These are phyloP conservation scores for Rousettus madagascariensis DNA, from an alignment of 2,797 vertebrate species.

Conservation along the genomic window DNA sequence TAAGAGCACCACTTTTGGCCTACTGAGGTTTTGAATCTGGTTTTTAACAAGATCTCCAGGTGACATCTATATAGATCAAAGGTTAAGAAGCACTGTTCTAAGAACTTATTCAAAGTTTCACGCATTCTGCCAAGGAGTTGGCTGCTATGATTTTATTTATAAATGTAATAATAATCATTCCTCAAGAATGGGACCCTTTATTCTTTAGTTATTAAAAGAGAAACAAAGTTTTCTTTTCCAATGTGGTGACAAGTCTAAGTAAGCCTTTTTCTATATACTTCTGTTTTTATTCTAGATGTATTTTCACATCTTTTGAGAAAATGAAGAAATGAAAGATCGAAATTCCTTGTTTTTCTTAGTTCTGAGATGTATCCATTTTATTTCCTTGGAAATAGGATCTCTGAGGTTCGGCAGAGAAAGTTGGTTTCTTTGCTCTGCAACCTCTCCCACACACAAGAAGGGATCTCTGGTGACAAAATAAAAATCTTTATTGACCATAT, in stretches of 20 bases:
- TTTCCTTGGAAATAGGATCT: slow-evolving; percentile 24
- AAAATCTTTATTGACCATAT: neutral
- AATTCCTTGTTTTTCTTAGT: neutral
- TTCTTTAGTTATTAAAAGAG: neutral
- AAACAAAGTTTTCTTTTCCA: neutral
- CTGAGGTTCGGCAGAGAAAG: slow-evolving; percentile 12
- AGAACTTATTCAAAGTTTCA: neutral
- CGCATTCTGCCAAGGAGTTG: neutral
- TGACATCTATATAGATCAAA: neutral
- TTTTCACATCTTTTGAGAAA: neutral
- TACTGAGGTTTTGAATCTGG: neutral
- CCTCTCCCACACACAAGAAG: neutral
- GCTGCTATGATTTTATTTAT: neutral
- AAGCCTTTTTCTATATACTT: neutral
- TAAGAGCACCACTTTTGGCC: neutral
- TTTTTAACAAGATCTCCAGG: neutral
- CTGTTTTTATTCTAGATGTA: slow-evolving; percentile 22
- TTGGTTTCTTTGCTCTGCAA: neutral
- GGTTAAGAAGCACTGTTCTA: neutral
- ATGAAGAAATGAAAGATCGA: neutral
- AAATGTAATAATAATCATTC: neutral
- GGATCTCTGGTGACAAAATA: neutral
- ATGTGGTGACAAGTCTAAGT: neutral
- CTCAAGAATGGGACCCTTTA: neutral
- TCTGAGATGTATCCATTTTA: neutral